Conservation (phyloP, 2,113 vertebrate genomes). For the Pelecanus crispus region DNA sequence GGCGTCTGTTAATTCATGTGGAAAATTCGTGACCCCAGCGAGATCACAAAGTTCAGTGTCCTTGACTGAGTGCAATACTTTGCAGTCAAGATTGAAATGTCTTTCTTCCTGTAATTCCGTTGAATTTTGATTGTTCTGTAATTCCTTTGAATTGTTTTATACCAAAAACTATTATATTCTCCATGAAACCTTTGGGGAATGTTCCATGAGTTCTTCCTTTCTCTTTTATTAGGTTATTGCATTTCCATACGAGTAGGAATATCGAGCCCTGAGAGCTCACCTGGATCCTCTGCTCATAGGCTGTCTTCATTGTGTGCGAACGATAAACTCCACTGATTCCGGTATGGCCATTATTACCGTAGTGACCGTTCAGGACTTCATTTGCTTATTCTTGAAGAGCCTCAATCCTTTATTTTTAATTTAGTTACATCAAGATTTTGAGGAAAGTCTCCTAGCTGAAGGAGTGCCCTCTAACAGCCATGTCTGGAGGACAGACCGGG, state of each 20-base stretch:
- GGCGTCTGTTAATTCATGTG: conserved; percentile 25
- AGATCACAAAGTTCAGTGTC: conserved; percentile 37
- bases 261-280: background rate
- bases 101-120: background rate
- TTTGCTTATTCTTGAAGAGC: background rate
- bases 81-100: background rate
- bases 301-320: background rate
- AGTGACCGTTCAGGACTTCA: background rate
- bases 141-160: background rate
- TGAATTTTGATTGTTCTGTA: background rate
- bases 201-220: background rate
- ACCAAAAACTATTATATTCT: accelerated
- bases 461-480: background rate
- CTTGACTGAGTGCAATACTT: background rate
- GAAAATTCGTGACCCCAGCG: background rate
- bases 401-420: background rate
- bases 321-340: background rate
- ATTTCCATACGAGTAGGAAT: background rate
- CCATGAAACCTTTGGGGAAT: background rate
- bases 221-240: background rate
- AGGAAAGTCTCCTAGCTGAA: background rate
- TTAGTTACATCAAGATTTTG: background rate
- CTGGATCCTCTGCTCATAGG: background rate
- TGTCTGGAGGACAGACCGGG: background rate
- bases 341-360: background rate